Percentiles rank a stretch among this genome's conserved stretches.
These are phyloP conservation scores for Galagoides demidoff DNA, from an alignment of 2,797 vertebrate genomes.

Conservation along the genomic window DNA sequence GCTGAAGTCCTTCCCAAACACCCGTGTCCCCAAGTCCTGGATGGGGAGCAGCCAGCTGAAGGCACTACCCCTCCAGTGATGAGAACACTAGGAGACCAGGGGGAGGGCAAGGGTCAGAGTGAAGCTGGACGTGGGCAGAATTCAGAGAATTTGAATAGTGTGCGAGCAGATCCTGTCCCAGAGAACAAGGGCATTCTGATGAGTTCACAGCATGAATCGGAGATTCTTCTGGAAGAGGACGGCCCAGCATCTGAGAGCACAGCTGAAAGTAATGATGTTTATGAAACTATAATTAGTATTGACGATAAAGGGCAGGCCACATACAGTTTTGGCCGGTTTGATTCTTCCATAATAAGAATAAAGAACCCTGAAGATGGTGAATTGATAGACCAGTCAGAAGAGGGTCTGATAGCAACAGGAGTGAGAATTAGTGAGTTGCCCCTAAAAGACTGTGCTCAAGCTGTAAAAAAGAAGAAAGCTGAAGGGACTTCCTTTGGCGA, in stretches of 20 bases:
- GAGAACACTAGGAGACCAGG: conserved; percentile 61
- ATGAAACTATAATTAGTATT: conserved; percentile 78
- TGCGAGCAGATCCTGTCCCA: conserved; percentile 63
- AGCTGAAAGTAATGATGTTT: conserved; percentile 82
- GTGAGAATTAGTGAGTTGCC: conserved; percentile 71
- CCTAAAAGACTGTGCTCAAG: conserved; percentile 77
- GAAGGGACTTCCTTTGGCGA: conserved; percentile 85
- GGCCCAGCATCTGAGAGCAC: conserved; percentile 81
- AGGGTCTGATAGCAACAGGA: conserved; percentile 66
- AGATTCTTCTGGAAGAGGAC: conserved; percentile 84
- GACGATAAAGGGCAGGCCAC: conserved; percentile 85
- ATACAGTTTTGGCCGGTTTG: conserved; percentile 90
- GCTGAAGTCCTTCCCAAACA: not conserved
- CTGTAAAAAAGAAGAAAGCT: conserved; percentile 85
- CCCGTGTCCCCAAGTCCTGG: not conserved
- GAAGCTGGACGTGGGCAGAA: conserved; percentile 27
- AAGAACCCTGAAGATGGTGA: conserved; percentile 90
- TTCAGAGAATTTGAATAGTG: conserved; percentile 76
- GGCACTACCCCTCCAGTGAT: conserved; percentile 29
- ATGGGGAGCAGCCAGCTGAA: conserved; percentile 51
- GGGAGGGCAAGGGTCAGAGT: conserved; percentile 58
- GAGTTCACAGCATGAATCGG: conserved; percentile 83
- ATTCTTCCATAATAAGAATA: conserved; percentile 94
- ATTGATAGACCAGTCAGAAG: conserved; percentile 80
- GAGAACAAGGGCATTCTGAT: conserved; percentile 82